phyloP scores from a whole-genome alignment of 2,797 vertebrate species.

The Monodelphis domestica region DNA sequence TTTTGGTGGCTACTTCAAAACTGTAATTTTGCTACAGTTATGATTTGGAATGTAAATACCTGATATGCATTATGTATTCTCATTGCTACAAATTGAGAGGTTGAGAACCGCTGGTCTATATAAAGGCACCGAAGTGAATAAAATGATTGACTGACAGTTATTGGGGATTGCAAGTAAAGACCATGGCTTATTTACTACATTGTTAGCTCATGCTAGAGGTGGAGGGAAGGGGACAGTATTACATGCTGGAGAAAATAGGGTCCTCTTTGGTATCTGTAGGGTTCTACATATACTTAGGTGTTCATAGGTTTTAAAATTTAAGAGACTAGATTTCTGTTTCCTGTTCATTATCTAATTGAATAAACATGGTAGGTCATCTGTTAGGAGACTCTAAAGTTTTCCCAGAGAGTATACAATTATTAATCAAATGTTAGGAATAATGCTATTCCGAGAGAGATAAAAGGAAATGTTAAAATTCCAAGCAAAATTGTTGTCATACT shows the following conservation, averaged over 20 bases:
- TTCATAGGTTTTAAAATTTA: constrained; percentile 49
- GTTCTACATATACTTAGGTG: not conserved
- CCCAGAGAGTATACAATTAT: not conserved
- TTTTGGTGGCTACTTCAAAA: too few species aligned
- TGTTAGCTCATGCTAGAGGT: not conserved
- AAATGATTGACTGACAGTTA: not conserved
- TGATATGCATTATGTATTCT: too few species aligned
- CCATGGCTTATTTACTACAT: not conserved
- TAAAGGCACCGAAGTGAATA: not conserved
- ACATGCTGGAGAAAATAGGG: not conserved
- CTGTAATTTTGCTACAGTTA: too few species aligned
- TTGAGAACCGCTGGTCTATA: too few species aligned
- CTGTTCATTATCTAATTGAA: constrained; percentile 3
- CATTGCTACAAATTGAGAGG: too few species aligned
- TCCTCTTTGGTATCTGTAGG: not conserved
- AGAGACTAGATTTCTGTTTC: not conserved
- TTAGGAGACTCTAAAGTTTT: constrained; percentile 24
- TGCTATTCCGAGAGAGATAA: constrained; percentile 27
- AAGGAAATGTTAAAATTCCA: not conserved
- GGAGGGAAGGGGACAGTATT: not conserved
- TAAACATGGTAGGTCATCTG: not conserved
- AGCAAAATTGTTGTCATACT: not conserved
- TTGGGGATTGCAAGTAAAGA: not conserved
- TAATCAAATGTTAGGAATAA: not conserved
- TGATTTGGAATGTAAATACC: too few species aligned